These are phyloP conservation scores for Drosophila watanabei DNA, from an alignment of 1,140 invertebrate genomes.

Conservation along the genomic window DNA sequence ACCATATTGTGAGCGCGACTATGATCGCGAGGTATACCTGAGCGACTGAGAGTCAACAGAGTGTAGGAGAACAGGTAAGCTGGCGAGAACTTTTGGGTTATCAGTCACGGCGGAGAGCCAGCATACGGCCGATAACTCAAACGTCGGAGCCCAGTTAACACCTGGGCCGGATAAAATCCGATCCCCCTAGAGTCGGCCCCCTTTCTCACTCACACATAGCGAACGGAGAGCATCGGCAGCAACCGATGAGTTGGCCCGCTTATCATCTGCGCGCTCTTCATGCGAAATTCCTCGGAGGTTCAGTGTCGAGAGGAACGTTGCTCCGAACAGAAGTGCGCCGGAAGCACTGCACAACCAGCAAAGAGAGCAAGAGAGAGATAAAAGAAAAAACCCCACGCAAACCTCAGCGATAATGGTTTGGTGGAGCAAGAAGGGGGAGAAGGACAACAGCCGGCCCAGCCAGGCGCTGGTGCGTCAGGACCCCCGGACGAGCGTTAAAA, in stretches of 20 bases:
- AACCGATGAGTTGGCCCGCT: constrained; percentile 15
- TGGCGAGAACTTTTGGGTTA: constrained; percentile 1
- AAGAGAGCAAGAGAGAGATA: constrained; percentile 3
- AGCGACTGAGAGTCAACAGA: not conserved
- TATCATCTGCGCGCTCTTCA: constrained; percentile 10
- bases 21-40: not conserved
- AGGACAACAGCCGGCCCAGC: constrained; percentile 38
- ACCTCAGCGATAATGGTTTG: constrained; percentile 47
- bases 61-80: not conserved
- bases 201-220: not conserved
- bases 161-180: constrained; percentile 2
- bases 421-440: constrained; percentile 63
- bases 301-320: constrained; percentile 18
- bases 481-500: constrained; percentile 73
- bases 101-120: constrained; percentile 3
- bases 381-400: constrained; percentile 6
- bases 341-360: not conserved
- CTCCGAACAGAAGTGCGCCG: constrained; percentile 2
- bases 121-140: constrained; percentile 11
- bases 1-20: not conserved
- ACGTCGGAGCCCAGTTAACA: not conserved
- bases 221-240: not conserved
- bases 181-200: not conserved
- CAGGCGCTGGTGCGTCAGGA: constrained; percentile 65
- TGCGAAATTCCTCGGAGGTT: constrained; percentile 8